Evolutionary conservation across 35 echinoderm and acorn worm genomes (phyloP).

Genomic region (Stichopus chloronotus): DNA sequence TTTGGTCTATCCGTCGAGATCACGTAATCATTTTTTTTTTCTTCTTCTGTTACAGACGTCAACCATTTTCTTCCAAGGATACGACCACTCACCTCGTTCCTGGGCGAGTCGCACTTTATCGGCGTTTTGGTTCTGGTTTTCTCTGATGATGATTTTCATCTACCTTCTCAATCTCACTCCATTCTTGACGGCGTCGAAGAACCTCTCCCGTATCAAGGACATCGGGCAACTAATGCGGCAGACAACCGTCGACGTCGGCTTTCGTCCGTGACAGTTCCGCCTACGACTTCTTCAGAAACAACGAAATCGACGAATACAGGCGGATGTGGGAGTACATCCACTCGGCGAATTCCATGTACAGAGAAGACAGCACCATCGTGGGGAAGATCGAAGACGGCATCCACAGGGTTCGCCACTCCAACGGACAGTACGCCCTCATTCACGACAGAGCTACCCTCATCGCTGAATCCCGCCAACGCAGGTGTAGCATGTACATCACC

Average conservation of each 20-base stretch:
- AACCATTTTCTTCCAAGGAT: constrained; percentile 86
- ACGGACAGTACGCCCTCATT: constrained; percentile 93
- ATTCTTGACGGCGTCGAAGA: constrained; percentile 86
- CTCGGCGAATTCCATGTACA: constrained; percentile 80
- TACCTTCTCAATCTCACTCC: constrained; percentile 90
- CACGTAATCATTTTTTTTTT: background rate
- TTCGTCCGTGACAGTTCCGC: constrained; percentile 85
- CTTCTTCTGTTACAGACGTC: constrained; percentile 32
- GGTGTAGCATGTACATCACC: constrained; percentile 88
- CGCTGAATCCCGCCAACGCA: constrained; percentile 60
- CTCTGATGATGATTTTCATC: constrained; percentile 88
- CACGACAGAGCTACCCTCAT: constrained; percentile 75
- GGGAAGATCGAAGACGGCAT: constrained; percentile 79
- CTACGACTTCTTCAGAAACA: constrained; percentile 91
- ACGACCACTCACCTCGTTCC: constrained; percentile 85
- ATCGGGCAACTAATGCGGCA: constrained; percentile 82
- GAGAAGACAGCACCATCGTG: constrained; percentile 82
- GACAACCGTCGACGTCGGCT: constrained; percentile 85
- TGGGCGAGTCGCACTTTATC: constrained; percentile 73
- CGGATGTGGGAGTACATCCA: constrained; percentile 91
- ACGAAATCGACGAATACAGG: constrained; percentile 69
- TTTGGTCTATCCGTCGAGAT: background rate
- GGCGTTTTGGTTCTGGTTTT: constrained; percentile 93
- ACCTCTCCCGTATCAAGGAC: constrained; percentile 65
- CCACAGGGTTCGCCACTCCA: constrained; percentile 71